phyloP scores from a whole-genome alignment of 2,888 invertebrate species.

The Drosophila flavopinicola region DNA sequence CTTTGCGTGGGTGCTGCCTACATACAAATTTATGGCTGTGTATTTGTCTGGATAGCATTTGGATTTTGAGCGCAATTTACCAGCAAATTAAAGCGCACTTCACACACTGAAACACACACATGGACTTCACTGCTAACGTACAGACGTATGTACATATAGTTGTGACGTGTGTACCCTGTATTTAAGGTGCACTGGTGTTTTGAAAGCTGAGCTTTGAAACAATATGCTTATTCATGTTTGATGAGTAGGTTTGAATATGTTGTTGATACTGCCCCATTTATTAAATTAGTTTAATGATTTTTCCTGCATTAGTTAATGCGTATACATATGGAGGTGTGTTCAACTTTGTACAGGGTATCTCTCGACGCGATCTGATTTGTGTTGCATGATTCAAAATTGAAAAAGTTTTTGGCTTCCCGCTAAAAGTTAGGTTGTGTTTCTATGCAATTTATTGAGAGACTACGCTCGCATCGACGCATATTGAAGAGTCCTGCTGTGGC shows the following conservation, averaged over 20 bases:
- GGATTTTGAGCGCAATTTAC: conserved; percentile 74
- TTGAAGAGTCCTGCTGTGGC: conserved; percentile 40
- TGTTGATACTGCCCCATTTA: no score
- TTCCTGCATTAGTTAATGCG: not conserved
- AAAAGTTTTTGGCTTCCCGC: conserved; percentile 67
- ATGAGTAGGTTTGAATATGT: no score
- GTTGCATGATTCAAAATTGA: conserved; percentile 62
- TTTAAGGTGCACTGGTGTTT: not conserved
- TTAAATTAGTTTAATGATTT: not conserved
- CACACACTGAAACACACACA: conserved; percentile 42
- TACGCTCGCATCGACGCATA: conserved; percentile 50
- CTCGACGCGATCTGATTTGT: not conserved
- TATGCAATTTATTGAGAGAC: conserved; percentile 70
- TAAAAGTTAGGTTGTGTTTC: conserved; percentile 68
- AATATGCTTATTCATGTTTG: not conserved
- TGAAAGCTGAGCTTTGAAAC: not conserved
- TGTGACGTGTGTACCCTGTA: conserved; percentile 33
- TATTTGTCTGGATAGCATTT: conserved; percentile 59
- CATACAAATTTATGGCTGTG: conserved; percentile 49
- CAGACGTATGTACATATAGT: not conserved
- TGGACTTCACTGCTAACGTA: not conserved
- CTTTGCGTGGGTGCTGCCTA: not conserved
- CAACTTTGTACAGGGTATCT: conserved; percentile 22
- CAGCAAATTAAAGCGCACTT: conserved; percentile 73
- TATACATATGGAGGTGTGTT: not conserved